Evolutionary conservation across 1,140 invertebrate species (phyloP).

Genomic region (Bombus confusus): DNA sequence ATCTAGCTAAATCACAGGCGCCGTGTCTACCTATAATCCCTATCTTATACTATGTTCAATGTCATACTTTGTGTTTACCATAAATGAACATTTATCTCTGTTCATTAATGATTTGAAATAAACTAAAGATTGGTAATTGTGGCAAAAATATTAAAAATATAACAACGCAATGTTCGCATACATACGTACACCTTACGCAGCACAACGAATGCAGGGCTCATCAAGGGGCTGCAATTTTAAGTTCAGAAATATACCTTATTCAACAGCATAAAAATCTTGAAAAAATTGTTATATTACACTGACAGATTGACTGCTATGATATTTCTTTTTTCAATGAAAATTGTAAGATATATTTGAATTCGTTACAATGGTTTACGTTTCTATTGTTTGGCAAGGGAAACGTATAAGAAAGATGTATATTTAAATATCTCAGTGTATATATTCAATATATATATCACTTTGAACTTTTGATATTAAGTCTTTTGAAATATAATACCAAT

Average conservation of each 20-base stretch:
- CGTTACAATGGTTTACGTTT: conserved; percentile 32
- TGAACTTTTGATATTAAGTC: conserved; percentile 31
- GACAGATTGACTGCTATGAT: conserved; percentile 50
- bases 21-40: conserved; percentile 75
- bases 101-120: conserved; percentile 64
- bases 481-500: conserved; percentile 27
- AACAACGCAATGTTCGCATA: conserved; percentile 71
- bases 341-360: conserved; percentile 23
- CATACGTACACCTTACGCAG: conserved; percentile 65
- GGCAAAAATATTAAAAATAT: conserved; percentile 72
- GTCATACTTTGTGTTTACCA: conserved; percentile 60
- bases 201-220: conserved; percentile 73
- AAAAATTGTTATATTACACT: conserved; percentile 36
- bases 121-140: conserved; percentile 66
- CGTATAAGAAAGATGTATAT: conserved; percentile 33
- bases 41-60: conserved; percentile 74
- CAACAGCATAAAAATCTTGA: conserved; percentile 45
- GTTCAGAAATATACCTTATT: conserved; percentile 71
- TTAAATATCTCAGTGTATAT: conserved; percentile 15
- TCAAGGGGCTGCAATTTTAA: conserved; percentile 63
- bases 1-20: conserved; percentile 80
- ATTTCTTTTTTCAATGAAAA: conserved; percentile 30
- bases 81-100: conserved; percentile 70
- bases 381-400: conserved; percentile 51
- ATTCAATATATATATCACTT: conserved; percentile 34